Evolutionary conservation across 2,113 vertebrate genomes (phyloP), one percentile per base, ranked within the genome.

Genomic region (Hiodon alosoides): DNA sequence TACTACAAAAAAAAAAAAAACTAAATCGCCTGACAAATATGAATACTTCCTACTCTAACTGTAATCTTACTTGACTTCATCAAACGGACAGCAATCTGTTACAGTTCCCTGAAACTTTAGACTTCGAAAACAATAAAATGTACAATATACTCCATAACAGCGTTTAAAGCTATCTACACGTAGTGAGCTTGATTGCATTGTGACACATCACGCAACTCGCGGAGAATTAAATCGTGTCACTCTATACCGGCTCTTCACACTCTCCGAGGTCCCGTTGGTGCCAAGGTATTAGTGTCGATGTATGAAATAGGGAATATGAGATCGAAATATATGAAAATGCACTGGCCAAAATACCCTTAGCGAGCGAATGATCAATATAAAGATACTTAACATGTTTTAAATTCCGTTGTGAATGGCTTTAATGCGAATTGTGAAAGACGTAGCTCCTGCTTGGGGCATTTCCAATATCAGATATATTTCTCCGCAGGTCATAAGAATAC

Each of bases 361-460:
- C 16, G 8, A 61, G 14, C 61, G 14, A 73, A 66, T 73, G 51
- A 62, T 65, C 50, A 66, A 66, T 66, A 52, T 16, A 13, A 61
- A 55, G 72, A 73, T 65, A 73, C 16, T 73, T 73, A 54, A 53
- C n/a, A 66, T 65, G 61, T 51, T 51, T 65, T 52, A 73, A 31
- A 64, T 17, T 52, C 67, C 3, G 60, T 31, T 16, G n/a, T 31
- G 16, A 61, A 72, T 61, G 71, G 55, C 71, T 58, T 60, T 72
- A 72, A 59, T 72, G 58, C 14, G 57, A 60, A 50, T 61, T 73
- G 60, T 11, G 50, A 65, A 64, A 10, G 9, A 73, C 17, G 16
- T n/a, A 51, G n/a, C n/a, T 62, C 60, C 53, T 64, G 54, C 50
- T 61, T 65, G 72, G 60, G 51, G 14, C 48, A 11, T 10, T 64